A percentile compares a stretch with the other conserved stretches of the same genome.
Conservation (phyloP, 2,888 invertebrate genomes). For the Drosophila pseudotalamancana region DNA sequence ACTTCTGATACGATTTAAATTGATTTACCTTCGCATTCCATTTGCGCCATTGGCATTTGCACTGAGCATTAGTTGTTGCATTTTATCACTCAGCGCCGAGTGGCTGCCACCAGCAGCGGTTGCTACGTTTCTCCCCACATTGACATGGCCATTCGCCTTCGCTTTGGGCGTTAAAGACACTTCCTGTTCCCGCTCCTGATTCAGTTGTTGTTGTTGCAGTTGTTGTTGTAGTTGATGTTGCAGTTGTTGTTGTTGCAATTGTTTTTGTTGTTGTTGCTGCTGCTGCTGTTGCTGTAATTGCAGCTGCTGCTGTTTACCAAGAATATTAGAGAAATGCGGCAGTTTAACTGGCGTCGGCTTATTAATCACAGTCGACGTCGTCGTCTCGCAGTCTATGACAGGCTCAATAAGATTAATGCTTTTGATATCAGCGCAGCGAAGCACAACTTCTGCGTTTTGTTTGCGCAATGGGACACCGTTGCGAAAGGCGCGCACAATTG, state of each 20-base stretch:
- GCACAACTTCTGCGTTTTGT: slow-evolving; percentile 86
- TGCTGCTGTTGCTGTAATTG: slow-evolving; percentile 42
- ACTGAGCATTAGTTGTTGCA: slow-evolving; percentile 81
- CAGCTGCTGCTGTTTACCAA: slow-evolving; percentile 66
- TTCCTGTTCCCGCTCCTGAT: slow-evolving; percentile 49
- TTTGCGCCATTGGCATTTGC: slow-evolving; percentile 65
- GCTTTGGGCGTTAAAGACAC: slow-evolving; percentile 31
- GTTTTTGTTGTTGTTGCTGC: too few relatives aligned
- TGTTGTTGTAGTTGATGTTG: slow-evolving; percentile 56
- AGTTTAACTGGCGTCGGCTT: slow-evolving; percentile 84
- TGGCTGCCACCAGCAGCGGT: slow-evolving; percentile 20
- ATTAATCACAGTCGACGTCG: slow-evolving; percentile 82
- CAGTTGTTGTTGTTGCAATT: slow-evolving; percentile 55
- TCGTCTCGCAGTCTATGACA: slow-evolving; percentile 83
- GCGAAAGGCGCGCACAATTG: slow-evolving; percentile 91
- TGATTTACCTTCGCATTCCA: slow-evolving; percentile 47
- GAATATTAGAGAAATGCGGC: slow-evolving; percentile 80
- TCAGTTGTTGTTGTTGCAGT: slow-evolving; percentile 42
- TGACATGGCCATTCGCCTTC: slow-evolving; percentile 40
- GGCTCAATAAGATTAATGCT: slow-evolving; percentile 91
- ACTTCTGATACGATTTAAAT: too few relatives aligned
- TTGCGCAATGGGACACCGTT: slow-evolving; percentile 88
- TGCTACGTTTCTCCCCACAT: slow-evolving; percentile 16
- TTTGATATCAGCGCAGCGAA: slow-evolving; percentile 87
- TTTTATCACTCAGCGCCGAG: slow-evolving; percentile 77